Percentiles rank a stretch among this genome's conserved stretches.
Evolutionary conservation across 64 coral and sea anemone genomes (phyloP).

Genomic region (Porites lutea): DNA sequence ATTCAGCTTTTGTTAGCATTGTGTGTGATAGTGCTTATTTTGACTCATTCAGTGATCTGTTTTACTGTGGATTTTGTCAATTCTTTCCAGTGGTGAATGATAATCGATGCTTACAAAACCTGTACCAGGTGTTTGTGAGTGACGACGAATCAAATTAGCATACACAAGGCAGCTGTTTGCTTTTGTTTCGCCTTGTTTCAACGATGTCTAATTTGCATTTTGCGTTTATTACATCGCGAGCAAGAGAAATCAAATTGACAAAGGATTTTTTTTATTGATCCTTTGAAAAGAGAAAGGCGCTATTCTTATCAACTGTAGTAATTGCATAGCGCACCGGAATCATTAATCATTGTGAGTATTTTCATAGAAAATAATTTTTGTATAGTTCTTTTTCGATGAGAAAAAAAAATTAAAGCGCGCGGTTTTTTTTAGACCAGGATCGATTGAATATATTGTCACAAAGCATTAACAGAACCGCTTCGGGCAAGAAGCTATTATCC

Average conservation of each 20-base stretch:
- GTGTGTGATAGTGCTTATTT: no score
- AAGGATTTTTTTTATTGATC: slow-evolving; percentile 18
- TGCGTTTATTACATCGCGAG: slow-evolving; percentile 5
- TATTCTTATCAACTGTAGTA: neutral
- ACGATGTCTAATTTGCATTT: slow-evolving; percentile 41
- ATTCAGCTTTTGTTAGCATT: no score
- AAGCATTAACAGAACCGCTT: neutral
- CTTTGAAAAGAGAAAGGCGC: neutral
- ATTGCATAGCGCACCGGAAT: neutral
- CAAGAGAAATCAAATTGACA: slow-evolving; percentile 44
- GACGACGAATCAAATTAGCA: slow-evolving; percentile 54
- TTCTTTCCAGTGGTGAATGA: neutral
- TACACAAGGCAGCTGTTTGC: slow-evolving; percentile 9
- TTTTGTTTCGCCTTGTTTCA: slow-evolving; percentile 5
- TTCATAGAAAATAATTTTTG: neutral
- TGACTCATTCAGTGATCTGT: neutral
- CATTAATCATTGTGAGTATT: slow-evolving; percentile 43
- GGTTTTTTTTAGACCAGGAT: neutral
- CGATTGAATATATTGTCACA: neutral
- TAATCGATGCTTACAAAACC: neutral
- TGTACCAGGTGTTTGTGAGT: neutral
- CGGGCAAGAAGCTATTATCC: slow-evolving; percentile 1
- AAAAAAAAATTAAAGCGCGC: neutral
- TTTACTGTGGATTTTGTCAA: neutral
- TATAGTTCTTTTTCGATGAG: neutral